Evolutionary conservation across 2,113 vertebrate genomes (phyloP), one percentile per base, ranked within the genome.

Genomic region (Montifringilla adamsi): DNA sequence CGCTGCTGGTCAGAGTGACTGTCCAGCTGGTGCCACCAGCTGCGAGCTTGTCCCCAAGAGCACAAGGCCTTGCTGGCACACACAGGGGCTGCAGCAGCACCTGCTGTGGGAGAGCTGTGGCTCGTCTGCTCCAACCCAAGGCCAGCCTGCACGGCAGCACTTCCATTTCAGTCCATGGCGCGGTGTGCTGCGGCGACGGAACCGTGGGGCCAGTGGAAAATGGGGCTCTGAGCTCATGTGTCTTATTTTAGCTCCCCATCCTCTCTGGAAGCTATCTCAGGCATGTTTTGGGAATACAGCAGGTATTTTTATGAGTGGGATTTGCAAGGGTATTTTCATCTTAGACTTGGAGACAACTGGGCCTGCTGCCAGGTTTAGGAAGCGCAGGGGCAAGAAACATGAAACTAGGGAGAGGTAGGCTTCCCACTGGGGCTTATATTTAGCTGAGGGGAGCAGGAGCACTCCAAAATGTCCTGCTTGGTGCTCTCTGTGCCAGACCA

Each of bases 291-390:
- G 96, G 96, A 97, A 97, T 96, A 97, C 97, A 96, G 93, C 96
- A 96, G 94, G 93, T 92, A 93, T 97, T 97, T 98, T 98, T 96
- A 97, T 93, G 84, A 97, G 95, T 82, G 76, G 95, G 97, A 97
- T 98, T 97, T 97, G 95, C 96, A 93, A 60, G 91, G 84, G 96
- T 98, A 98, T 98, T 98, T 98, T 98, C 97, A 97, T 97, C 95
- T 90, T 84, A n/a, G 66, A 46, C 80, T 90, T 90, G 92, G 94
- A 96, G 92, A 93, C 94, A 86, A 92, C 73, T 81, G 87, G 96
- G 91, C 67, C 89, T 44, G n/a, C 90, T 77, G 90, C 97, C 93
- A 94, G 97, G 96, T 96, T 90, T 64, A 97, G 92, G 95, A 97
- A 96, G 80, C 43, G 1, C 70, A 90, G 94, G 94, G 93, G 74